A percentile compares a stretch with the other conserved stretches of the same genome.
Conservation (phyloP, 2,797 vertebrate genomes). For the Poeciliopsis turneri region DNA sequence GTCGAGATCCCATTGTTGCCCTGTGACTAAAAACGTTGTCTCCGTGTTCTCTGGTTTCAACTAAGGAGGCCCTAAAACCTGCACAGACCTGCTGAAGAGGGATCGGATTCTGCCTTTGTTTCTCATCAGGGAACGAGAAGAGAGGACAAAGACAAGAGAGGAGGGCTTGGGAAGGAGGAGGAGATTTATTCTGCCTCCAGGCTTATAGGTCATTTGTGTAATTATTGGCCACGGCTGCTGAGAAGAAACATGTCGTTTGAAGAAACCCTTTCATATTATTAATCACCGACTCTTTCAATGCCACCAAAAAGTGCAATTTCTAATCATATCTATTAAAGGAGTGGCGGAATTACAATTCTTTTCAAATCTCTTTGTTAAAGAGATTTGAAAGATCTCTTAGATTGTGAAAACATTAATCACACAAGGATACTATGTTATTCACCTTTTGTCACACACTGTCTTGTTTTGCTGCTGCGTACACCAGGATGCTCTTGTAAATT, state of each 20-base stretch:
- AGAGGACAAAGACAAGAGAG: constrained; percentile 44
- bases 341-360: neutral
- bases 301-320: neutral
- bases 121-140: constrained; percentile 38
- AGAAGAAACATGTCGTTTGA: constrained; percentile 20
- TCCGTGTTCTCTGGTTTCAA: constrained; percentile 66
- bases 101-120: constrained; percentile 62
- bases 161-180: constrained; percentile 27
- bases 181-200: constrained; percentile 47
- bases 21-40: constrained; percentile 53
- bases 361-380: neutral
- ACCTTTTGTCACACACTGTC: neutral
- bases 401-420: neutral
- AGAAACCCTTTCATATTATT: constrained; percentile 18
- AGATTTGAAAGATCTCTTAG: no score
- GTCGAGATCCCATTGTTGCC: constrained; percentile 65
- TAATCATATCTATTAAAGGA: neutral
- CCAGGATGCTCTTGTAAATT: no score
- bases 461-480: no score
- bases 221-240: constrained; percentile 24
- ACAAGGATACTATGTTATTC: neutral
- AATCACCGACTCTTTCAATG: neutral
- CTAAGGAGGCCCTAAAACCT: constrained; percentile 60
- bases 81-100: constrained; percentile 61
- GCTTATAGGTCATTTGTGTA: constrained; percentile 33